Percentiles rank a stretch among this genome's conserved stretches.
These are phyloP conservation scores for Hyphantria cunea DNA, from an alignment of 1,140 invertebrate genomes.

Conservation along the genomic window DNA sequence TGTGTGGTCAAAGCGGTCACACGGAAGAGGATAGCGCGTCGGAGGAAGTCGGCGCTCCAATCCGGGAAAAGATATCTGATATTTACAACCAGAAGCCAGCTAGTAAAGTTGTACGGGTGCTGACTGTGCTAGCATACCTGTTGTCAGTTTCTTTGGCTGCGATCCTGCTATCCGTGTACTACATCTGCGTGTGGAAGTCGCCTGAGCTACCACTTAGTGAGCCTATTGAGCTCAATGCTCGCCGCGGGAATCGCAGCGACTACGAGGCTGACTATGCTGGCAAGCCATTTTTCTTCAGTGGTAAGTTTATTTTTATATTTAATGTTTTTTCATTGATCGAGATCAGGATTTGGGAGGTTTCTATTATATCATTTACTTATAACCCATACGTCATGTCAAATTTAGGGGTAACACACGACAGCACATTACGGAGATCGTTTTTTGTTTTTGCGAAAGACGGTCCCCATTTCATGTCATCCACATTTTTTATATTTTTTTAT, in stretches of 20 bases:
- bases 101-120: constrained; percentile 92
- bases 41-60: constrained; percentile 54
- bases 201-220: constrained; percentile 54
- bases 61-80: constrained; percentile 76
- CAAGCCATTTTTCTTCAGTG: not conserved
- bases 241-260: not conserved
- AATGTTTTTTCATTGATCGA: too few relatives aligned
- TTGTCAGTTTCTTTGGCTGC: constrained; percentile 97
- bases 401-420: too few relatives aligned
- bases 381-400: too few relatives aligned
- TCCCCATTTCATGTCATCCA: too few relatives aligned
- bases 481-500: too few relatives aligned
- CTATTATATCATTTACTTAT: too few relatives aligned
- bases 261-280: not conserved
- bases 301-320: not conserved
- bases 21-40: constrained; percentile 49
- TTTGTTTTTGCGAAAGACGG: too few relatives aligned
- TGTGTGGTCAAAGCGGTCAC: constrained; percentile 55
- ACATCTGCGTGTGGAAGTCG: constrained; percentile 92
- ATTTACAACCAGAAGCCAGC: constrained; percentile 88
- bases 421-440: too few relatives aligned
- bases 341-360: too few relatives aligned
- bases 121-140: constrained; percentile 97
- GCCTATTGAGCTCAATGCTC: constrained; percentile 29
- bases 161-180: constrained; percentile 93